Evolutionary conservation across 2,888 invertebrate species (phyloP).

Genomic region (Mythimna impura): DNA sequence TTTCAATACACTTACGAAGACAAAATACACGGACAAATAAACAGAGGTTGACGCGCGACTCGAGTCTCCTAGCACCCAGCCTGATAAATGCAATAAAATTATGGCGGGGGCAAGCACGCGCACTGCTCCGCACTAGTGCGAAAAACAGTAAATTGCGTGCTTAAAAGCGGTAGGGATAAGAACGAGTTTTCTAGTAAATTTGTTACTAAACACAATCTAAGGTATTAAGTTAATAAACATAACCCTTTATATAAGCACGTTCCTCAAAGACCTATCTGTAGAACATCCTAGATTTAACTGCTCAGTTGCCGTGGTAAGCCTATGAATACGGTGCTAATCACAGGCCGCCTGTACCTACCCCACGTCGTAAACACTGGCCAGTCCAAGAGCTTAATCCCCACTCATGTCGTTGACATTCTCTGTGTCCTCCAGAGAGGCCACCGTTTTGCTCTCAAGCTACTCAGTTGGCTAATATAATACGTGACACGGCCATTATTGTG

Average conservation of each 20-base stretch:
- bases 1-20: too few species aligned
- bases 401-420: conserved; percentile 56
- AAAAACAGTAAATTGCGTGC: too few species aligned
- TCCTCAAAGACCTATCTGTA: conserved; percentile 28
- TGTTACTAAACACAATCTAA: not conserved
- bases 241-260: conserved; percentile 3
- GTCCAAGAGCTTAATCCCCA: conserved; percentile 52
- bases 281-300: conserved; percentile 19
- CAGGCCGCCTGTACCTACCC: conserved; percentile 19
- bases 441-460: conserved; percentile 44
- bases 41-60: too few species aligned
- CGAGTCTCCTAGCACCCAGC: too few species aligned
- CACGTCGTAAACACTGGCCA: conserved; percentile 48
- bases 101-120: too few species aligned
- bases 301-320: conserved; percentile 30
- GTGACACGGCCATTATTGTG: conserved; percentile 40
- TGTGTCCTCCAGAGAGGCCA: conserved; percentile 42
- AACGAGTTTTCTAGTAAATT: not conserved
- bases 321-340: conserved; percentile 47
- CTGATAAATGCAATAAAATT: too few species aligned
- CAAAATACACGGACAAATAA: too few species aligned
- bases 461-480: conserved; percentile 47
- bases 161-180: too few species aligned
- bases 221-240: not conserved
- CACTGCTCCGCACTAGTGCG: too few species aligned